Base-by-base conservation (phyloP, 1,140 invertebrate genomes). In the Amyelois transitella region DNA sequence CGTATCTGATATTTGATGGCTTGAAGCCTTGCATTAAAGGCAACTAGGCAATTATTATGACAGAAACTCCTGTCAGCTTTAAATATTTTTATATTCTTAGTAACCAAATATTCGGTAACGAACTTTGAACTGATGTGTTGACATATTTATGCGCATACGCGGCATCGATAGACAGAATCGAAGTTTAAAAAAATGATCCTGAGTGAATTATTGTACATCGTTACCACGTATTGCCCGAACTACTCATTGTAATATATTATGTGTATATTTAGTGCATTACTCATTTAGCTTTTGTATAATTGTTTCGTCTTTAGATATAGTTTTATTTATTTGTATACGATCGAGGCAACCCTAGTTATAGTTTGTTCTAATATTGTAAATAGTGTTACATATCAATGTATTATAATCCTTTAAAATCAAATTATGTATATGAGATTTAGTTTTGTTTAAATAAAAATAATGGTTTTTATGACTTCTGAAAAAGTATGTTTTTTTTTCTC, bases 341-440 rank as follows among this genome's bases (percentile, higher is more conserved):
- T 62, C 55, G 53, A 55, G 28, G 51, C 55, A 45, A 59, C 50
- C 64, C 14, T 69, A 48, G 43, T 55, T 64, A 51, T 45, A 44
- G 62, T 58, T 55, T 56, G 47, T 64, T 24, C 55, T 28, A 38
- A 62, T 63, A 53, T 62, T 84, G 77, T 80, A 78, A 49, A 82
- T 82, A 80, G 58, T 78, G 66, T 80, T 75, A 80, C 75, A 81
- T 84, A 81, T 81, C 78, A 81, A 59, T 65, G 55, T 65, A 64
- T 60, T 79, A 69, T 79, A 77, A 74, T 74, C n/a, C n/a, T n/a
- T 68, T 69, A 64, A 48, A 47, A 59, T 64, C 43, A 43, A 48
- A 47, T 38, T 38, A 38, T 38, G 32, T n/a, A n/a, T n/a, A n/a
- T n/a, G n/a, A n/a, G n/a, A n/a, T n/a, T 8, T 24, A 50, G n/a